A percentile compares a stretch with the other conserved stretches of the same genome.
Conservation (phyloP, 2,113 vertebrate genomes). For the Pomatorhinus ruficollis region DNA sequence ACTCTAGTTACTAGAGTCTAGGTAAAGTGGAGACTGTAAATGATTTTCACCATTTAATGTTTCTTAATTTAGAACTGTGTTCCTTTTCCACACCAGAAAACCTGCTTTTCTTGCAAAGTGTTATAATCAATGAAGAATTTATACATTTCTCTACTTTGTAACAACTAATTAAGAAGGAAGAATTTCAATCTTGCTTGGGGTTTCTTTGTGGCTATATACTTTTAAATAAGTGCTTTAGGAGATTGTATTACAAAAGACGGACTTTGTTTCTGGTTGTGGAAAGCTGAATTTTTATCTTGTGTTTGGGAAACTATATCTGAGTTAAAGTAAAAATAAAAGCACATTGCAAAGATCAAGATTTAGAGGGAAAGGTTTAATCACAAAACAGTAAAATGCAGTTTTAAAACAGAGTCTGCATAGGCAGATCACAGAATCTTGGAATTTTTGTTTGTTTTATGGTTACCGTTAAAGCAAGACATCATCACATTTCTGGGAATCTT, state of each 20-base stretch:
- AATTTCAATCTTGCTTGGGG: fast-evolving
- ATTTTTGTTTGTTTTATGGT: constrained; percentile 31
- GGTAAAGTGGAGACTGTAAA: constrained; percentile 26
- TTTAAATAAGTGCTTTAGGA: background rate
- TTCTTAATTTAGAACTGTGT: background rate
- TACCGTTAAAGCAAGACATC: constrained; percentile 12
- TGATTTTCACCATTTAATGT: background rate
- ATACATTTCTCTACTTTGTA: background rate
- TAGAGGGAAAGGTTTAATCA: background rate
- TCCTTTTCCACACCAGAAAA: background rate
- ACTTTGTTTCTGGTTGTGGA: constrained; percentile 1
- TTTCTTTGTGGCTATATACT: background rate
- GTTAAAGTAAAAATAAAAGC: background rate
- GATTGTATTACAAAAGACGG: background rate
- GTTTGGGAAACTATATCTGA: background rate
- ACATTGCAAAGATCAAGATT: background rate
- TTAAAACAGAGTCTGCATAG: background rate
- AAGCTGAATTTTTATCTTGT: constrained; percentile 35
- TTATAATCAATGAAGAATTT: background rate
- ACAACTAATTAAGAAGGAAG: background rate
- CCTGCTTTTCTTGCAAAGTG: background rate
- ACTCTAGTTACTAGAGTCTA: constrained; percentile 28
- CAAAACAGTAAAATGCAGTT: background rate
- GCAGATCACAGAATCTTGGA: background rate
- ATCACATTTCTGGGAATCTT: constrained; percentile 21